These are phyloP conservation scores for Psilopogon haemacephalus DNA, from an alignment of 2,113 vertebrate species.

Conservation along the genomic window DNA sequence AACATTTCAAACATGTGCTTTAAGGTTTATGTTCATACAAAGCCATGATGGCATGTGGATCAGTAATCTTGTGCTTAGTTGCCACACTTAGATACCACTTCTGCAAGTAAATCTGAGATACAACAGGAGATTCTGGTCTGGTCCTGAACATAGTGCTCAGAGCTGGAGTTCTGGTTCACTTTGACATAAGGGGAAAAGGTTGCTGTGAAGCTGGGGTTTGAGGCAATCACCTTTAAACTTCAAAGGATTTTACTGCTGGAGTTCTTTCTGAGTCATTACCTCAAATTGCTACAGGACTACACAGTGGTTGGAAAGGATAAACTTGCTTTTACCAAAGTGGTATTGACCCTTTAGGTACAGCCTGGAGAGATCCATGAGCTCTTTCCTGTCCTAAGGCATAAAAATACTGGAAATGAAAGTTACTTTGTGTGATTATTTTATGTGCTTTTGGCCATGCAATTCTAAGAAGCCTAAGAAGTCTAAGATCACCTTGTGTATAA, in stretches of 20 bases:
- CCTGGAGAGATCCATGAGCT: neutral
- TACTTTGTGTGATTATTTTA: neutral
- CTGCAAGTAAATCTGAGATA: neutral
- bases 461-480: slow-evolving; percentile 8
- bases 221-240: neutral
- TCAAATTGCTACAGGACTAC: neutral
- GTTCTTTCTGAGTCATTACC: neutral
- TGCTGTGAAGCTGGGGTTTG: neutral
- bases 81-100: neutral
- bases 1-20: neutral
- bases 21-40: neutral
- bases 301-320: neutral
- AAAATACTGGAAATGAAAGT: neutral
- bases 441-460: neutral
- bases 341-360: neutral
- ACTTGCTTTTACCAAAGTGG: neutral
- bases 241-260: neutral
- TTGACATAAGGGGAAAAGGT: neutral
- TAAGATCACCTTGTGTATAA: neutral
- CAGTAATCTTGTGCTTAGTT: neutral
- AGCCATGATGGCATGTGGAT: neutral
- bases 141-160: neutral
- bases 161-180: neutral
- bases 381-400: neutral
- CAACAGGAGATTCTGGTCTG: neutral